phyloP scores from a whole-genome alignment of 2,888 invertebrate genomes.

The Cyclophora albipunctata region DNA sequence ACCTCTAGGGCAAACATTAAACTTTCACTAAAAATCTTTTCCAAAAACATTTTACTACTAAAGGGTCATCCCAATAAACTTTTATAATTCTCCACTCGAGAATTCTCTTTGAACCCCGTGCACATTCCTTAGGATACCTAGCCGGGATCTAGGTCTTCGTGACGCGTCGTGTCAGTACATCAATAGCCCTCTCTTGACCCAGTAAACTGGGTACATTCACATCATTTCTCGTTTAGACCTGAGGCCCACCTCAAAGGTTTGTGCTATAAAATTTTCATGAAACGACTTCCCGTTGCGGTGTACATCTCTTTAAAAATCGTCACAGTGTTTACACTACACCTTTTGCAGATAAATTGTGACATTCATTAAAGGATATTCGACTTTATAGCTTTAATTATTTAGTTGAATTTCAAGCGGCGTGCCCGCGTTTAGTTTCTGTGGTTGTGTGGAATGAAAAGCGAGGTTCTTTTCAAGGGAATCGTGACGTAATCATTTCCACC shows the following conservation, averaged over 20 bases:
- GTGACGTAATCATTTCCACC: constrained; percentile 39
- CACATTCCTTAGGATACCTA: constrained; percentile 32
- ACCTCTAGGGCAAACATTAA: background rate
- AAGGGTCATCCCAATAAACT: background rate
- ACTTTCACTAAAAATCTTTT: background rate
- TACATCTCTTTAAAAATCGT: constrained; percentile 42
- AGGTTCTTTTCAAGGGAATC: constrained; percentile 36
- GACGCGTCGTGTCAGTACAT: constrained; percentile 36
- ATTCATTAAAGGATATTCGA: constrained; percentile 20
- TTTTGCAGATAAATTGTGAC: constrained; percentile 23
- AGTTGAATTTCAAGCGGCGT: constrained; percentile 21
- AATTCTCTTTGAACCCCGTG: constrained; percentile 19
- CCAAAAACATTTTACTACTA: background rate
- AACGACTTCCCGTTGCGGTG: constrained; percentile 33
- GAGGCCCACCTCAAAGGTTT: constrained; percentile 46
- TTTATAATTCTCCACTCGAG: constrained; percentile 12
- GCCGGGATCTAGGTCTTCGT: constrained; percentile 34
- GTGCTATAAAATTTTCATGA: constrained; percentile 53
- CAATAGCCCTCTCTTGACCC: constrained; percentile 57
- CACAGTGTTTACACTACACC: constrained; percentile 33
- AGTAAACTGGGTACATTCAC: constrained; percentile 53
- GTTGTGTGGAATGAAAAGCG: constrained; percentile 29
- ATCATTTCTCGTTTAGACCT: constrained; percentile 47
- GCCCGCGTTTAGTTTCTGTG: constrained; percentile 17
- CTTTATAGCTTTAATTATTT: constrained; percentile 21